A percentile compares a stretch with the other conserved stretches of the same genome.
Evolutionary conservation across 2,113 vertebrate species (phyloP).

Genomic region (Ciconia stormi): DNA sequence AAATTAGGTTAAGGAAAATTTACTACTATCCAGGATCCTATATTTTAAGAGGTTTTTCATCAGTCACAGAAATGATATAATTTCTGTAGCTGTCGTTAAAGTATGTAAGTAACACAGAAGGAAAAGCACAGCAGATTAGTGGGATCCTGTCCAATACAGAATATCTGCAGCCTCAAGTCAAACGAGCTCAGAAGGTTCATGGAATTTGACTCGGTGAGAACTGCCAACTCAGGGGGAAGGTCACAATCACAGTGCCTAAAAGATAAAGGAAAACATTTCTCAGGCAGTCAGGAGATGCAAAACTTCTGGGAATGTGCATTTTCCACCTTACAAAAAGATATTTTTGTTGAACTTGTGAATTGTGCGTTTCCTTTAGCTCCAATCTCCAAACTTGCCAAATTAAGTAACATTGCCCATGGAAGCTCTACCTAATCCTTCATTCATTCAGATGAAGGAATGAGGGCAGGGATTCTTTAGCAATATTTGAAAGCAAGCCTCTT

Average conservation of each 20-base stretch:
- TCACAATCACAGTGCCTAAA: neutral
- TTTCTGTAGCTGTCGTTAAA: constrained; percentile 1
- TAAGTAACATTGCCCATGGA: neutral
- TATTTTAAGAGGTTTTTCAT: constrained; percentile 2
- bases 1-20: constrained; percentile 23
- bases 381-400: neutral
- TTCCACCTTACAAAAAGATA: neutral
- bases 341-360: neutral
- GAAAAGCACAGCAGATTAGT: constrained; percentile 48
- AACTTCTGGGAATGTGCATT: neutral
- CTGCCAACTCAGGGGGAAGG: constrained; percentile 27
- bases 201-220: constrained; percentile 23
- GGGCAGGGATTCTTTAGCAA: neutral
- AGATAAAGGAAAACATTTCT: neutral
- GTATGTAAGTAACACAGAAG: constrained; percentile 31
- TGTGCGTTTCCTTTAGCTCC: neutral
- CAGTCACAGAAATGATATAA: neutral
- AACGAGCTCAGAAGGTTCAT: constrained; percentile 41
- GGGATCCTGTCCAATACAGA: constrained; percentile 38
- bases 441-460: constrained; percentile 7
- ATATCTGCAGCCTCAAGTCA: constrained; percentile 58
- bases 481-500: neutral
- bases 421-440: neutral
- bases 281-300: neutral
- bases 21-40: neutral